Evolutionary conservation across 2,113 vertebrate species (phyloP).

Genomic region (Lichenostomus cassidix): DNA sequence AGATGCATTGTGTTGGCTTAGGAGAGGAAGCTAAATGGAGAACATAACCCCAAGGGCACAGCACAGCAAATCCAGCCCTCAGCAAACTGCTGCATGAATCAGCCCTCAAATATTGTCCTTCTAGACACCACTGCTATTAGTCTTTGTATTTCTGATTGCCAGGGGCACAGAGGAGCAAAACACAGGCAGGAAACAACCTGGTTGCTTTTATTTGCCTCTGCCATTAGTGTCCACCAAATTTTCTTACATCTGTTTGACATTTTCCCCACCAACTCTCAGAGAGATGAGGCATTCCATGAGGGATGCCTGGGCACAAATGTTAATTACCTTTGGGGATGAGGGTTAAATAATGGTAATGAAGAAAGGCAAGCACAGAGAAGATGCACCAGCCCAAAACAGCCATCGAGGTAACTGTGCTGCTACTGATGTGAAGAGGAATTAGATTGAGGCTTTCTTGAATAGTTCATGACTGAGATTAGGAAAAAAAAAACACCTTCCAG

Average conservation of each 20-base stretch:
- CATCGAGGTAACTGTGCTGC: background rate
- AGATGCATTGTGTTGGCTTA: background rate
- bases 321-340: background rate
- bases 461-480: background rate
- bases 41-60: slow-evolving; percentile 19
- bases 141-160: background rate
- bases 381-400: background rate
- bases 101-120: slow-evolving; percentile 20
- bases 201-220: background rate
- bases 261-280: background rate
- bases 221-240: background rate
- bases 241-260: background rate
- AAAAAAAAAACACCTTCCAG: background rate
- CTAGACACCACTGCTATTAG: background rate
- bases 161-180: background rate
- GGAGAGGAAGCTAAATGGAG: slow-evolving; percentile 14
- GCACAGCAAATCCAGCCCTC: slow-evolving; percentile 28
- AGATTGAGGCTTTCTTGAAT: background rate
- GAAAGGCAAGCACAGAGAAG: background rate
- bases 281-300: background rate
- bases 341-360: background rate
- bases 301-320: background rate
- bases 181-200: background rate
- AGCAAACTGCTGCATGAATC: background rate
- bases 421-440: background rate